Evolutionary conservation across 2,113 vertebrate genomes (phyloP).

Genomic region (Gymnogyps californianus): DNA sequence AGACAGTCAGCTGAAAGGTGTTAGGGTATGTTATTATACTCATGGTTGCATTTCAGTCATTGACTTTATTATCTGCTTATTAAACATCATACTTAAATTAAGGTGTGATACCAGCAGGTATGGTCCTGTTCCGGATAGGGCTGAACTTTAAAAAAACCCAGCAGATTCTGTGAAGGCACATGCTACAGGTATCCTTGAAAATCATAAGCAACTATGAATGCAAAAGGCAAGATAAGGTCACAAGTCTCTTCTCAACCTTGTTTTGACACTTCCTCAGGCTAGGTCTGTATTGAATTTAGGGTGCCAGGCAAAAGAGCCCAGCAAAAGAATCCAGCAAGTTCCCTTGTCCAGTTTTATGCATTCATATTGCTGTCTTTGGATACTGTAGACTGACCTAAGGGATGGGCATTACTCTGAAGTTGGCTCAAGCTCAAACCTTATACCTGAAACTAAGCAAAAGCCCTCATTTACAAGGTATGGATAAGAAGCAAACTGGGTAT

Average conservation of each 20-base stretch:
- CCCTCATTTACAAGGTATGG: neutral
- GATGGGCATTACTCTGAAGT: neutral
- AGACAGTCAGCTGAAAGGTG: neutral
- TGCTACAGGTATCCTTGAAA: neutral
- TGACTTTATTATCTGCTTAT: neutral
- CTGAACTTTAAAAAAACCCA: neutral
- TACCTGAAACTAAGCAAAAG: neutral
- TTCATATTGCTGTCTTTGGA: neutral
- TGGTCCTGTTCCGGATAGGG: neutral
- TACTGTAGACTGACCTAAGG: neutral
- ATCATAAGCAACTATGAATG: neutral
- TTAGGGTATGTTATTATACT: neutral
- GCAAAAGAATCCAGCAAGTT: neutral
- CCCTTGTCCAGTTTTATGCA: neutral
- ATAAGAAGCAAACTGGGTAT: neutral
- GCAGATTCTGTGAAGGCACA: neutral
- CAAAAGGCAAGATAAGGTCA: neutral
- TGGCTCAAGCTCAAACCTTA: neutral
- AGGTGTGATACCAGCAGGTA: neutral
- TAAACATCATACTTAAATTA: neutral
- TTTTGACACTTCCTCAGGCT: neutral
- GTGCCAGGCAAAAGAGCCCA: neutral
- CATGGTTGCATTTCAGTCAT: neutral
- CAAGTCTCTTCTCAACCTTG: neutral
- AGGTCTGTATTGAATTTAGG: neutral